Evolutionary conservation across 2,888 invertebrate species (phyloP).

Genomic region (Nematopogon swammerdamellus): DNA sequence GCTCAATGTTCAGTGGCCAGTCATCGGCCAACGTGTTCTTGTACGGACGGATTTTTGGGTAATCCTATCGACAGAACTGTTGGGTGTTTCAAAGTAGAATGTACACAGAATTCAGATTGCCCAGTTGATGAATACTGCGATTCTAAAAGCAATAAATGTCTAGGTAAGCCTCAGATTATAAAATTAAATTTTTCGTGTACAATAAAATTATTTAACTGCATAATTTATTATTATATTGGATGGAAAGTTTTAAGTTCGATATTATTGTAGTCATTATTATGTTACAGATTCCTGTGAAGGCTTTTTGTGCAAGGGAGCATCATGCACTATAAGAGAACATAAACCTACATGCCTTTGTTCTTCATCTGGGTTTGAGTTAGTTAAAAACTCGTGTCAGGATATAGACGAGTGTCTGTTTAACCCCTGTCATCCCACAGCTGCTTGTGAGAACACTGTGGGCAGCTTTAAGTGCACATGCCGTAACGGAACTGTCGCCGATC

Average conservation of each 20-base stretch:
- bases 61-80: slow-evolving; percentile 72
- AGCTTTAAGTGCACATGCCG: slow-evolving; percentile 75
- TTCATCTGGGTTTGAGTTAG: slow-evolving; percentile 67
- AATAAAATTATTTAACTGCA: too few relatives aligned
- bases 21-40: slow-evolving; percentile 71
- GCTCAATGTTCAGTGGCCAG: slow-evolving; percentile 72
- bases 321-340: slow-evolving; percentile 71
- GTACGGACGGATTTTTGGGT: slow-evolving; percentile 79
- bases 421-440: slow-evolving; percentile 77
- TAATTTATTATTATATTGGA: slow-evolving; percentile 4
- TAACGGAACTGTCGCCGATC: slow-evolving; percentile 78
- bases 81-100: slow-evolving; percentile 89
- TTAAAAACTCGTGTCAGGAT: slow-evolving; percentile 69
- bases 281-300: slow-evolving; percentile 75
- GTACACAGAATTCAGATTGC: slow-evolving; percentile 74
- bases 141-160: slow-evolving; percentile 70
- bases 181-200: not conserved
- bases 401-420: slow-evolving; percentile 74
- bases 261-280: slow-evolving; percentile 10
- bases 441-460: slow-evolving; percentile 76
- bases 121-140: slow-evolving; percentile 73
- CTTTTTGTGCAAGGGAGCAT: slow-evolving; percentile 76
- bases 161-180: slow-evolving; percentile 50
- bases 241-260: too few relatives aligned
- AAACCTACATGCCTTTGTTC: slow-evolving; percentile 71